A percentile compares a stretch with the other conserved stretches of the same genome.
These are phyloP conservation scores for Melanostoma mellinum DNA, from an alignment of 2,888 invertebrate genomes.

Conservation along the genomic window DNA sequence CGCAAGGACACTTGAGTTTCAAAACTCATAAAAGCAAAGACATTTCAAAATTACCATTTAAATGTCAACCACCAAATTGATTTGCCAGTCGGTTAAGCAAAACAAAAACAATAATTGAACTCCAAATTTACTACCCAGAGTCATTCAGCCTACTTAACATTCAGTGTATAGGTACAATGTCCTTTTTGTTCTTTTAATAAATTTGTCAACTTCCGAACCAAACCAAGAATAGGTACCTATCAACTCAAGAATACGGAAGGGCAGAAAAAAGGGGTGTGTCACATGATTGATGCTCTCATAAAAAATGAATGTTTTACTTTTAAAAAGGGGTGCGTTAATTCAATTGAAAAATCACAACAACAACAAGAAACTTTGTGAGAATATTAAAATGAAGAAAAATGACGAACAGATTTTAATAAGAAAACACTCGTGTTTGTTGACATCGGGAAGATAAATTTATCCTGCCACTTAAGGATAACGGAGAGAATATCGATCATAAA, in stretches of 20 bases:
- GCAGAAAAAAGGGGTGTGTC: constrained; percentile 62
- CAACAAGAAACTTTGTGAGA: neutral
- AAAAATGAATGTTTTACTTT: constrained; percentile 13
- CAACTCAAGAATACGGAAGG: neutral
- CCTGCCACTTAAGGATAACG: constrained; percentile 32
- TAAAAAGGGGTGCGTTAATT: constrained; percentile 42
- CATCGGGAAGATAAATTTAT: constrained; percentile 33
- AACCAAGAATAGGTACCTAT: neutral
- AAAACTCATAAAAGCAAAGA: neutral
- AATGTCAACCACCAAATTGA: constrained; percentile 60
- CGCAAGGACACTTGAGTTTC: constrained; percentile 20
- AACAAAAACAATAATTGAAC: constrained; percentile 12
- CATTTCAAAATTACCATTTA: neutral
- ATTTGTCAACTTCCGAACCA: constrained; percentile 56
- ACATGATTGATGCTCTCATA: constrained; percentile 60
- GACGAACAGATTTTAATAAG: constrained; percentile 12
- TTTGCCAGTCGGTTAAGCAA: neutral
- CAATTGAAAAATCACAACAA: constrained; percentile 11
- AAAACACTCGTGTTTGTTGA: constrained; percentile 46
- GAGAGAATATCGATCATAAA: too few species aligned
- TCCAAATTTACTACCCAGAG: neutral
- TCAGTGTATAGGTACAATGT: constrained; percentile 51
- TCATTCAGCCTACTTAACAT: constrained; percentile 52
- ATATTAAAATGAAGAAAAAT: neutral
- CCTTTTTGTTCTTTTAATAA: constrained; percentile 55